Conservation (phyloP, 2,797 vertebrate species). For the Myioborus melanocephalus region DNA sequence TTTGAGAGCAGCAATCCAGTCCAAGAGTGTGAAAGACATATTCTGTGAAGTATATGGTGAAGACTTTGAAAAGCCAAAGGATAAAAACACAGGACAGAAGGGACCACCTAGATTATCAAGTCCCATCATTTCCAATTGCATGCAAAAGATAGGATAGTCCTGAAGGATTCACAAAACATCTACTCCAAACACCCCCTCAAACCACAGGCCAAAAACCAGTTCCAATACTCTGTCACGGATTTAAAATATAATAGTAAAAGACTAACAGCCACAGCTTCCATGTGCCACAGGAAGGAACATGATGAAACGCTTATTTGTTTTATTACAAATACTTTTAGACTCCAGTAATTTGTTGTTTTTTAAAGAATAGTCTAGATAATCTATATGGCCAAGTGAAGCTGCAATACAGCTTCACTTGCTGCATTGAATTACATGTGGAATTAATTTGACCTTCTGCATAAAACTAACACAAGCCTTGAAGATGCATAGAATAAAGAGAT, state of each 20-base stretch:
- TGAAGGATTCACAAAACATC: slow-evolving; percentile 16
- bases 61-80: slow-evolving; percentile 43
- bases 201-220: slow-evolving; percentile 28
- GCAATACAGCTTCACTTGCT: slow-evolving; percentile 2
- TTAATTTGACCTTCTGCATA: not conserved
- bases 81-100: not conserved
- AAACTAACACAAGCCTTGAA: slow-evolving; percentile 19
- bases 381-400: slow-evolving; percentile 13
- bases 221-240: slow-evolving; percentile 11
- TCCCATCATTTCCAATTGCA: not conserved
- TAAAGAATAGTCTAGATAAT: slow-evolving; percentile 48
- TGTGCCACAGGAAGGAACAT: slow-evolving; percentile 46
- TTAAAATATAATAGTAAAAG: slow-evolving; percentile 12
- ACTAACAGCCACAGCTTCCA: not conserved
- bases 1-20: slow-evolving; percentile 50
- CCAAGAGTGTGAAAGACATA: slow-evolving; percentile 20
- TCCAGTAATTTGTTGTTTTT: slow-evolving; percentile 45
- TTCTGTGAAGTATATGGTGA: slow-evolving; percentile 4
- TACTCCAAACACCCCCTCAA: slow-evolving; percentile 49
- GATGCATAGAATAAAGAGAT: slow-evolving; percentile 16
- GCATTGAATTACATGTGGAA: not conserved
- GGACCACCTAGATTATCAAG: slow-evolving; percentile 38
- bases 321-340: slow-evolving; percentile 57
- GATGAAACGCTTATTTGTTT: slow-evolving; percentile 60
- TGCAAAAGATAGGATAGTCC: not conserved